Evolutionary conservation across 2,797 vertebrate genomes (phyloP), one percentile per base, ranked within the genome.

Genomic region (Sebastes dallii): DNA sequence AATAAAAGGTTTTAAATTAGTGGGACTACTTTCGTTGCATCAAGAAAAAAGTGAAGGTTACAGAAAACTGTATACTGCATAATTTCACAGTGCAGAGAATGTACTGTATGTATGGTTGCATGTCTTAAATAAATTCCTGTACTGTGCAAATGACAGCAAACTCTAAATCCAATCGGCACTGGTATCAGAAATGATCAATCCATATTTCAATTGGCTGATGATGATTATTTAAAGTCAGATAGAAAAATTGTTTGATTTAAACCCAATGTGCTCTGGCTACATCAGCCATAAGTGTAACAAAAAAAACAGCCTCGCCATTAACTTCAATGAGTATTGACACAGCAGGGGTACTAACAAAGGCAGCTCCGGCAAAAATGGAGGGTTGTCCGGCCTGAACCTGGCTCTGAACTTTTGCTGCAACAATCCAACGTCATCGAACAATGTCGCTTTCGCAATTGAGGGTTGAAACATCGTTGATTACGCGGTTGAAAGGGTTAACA

Each of bases 1-100:
- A 66, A 46, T 54, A 34, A 74, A 77, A 72, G 24, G 50, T 71
- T 72, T 36, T 9, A 60, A 76, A 80, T 64, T 25, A 54, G 25
- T 34, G 29, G 20, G 12, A 62, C 59, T 29, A 9, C 27, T 80
- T 65, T 32, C 0, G 3, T 24, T n/a, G 25, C 27, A 1, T 50
- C 6, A 59, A 55, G 18, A 58, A 25, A 25, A 32, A 67, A 29
- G 46, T n/a, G 5, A 65, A 60, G 59, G 39, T 68, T 50, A 12
- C 16, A 32, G 46, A 67, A 62, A 52, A 58, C 18, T 18, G 25
- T 25, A 8, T 9, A 11, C 5, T 61, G 66, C 16, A 14, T n/a
- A 71, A 71, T 30, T 30, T 20, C 29, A 52, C 20, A 8, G 36
- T 77, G 74, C 54, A 36, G n/a, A 64, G 16, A 10, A 62, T 24